These are phyloP conservation scores for Chloroceryle amazona DNA, from an alignment of 2,797 vertebrate genomes.

Conservation along the genomic window DNA sequence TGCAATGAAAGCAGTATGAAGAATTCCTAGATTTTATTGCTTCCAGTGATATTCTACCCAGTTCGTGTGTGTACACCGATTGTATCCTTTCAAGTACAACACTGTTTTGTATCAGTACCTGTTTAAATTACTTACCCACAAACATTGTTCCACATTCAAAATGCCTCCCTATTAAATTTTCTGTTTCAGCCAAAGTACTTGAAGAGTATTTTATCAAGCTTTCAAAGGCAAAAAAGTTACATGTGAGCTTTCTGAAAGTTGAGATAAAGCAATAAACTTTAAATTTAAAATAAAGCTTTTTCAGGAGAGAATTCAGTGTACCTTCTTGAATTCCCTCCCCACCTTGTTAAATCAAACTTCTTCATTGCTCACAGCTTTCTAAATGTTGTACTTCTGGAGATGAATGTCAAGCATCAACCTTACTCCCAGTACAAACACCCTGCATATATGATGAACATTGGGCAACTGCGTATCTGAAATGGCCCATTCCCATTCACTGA, in stretches of 20 bases:
- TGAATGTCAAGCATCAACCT: not conserved
- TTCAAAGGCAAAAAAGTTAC: constrained; percentile 50
- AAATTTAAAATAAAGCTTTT: not conserved
- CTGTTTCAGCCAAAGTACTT: constrained; percentile 49
- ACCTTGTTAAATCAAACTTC: constrained; percentile 12
- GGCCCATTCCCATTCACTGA: not conserved
- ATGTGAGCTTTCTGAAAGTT: not conserved
- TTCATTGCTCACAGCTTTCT: not conserved
- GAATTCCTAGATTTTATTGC: constrained; percentile 51
- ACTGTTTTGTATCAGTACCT: constrained; percentile 20
- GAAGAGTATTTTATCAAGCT: constrained; percentile 11
- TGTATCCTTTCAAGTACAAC: constrained; percentile 51
- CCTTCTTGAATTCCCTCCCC: constrained; percentile 19
- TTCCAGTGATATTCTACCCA: constrained; percentile 50
- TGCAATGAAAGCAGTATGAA: constrained; percentile 62
- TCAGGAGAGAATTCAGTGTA: not conserved
- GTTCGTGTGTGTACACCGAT: not conserved
- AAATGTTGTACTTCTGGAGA: not conserved
- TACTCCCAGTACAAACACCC: not conserved
- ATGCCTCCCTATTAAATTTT: constrained; percentile 49
- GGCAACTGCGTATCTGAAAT: not conserved
- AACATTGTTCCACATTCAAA: not conserved
- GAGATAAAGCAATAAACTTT: constrained; percentile 25
- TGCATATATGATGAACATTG: not conserved
- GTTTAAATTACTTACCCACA: constrained; percentile 47